Base-by-base conservation (phyloP, 2,113 vertebrate species). In the Vulpes vulpes region DNA sequence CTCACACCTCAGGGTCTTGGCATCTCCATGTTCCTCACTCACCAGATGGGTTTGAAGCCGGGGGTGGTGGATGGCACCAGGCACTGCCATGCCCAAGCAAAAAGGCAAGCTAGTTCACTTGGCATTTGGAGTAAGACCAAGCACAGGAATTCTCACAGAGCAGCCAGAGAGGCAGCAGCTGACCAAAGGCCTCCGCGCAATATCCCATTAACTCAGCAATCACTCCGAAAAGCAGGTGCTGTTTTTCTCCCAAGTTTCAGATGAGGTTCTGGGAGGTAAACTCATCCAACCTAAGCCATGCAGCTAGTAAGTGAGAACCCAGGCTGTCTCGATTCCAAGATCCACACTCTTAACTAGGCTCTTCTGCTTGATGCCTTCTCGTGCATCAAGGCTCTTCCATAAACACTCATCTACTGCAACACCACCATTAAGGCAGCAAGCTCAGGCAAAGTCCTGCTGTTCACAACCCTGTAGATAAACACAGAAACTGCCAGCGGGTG, bases 1-100 rank as follows among this genome's bases (percentile, higher is more conserved):
- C 22, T 1, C 8, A 20, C 25, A 20, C 25, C 15, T 0, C 20
- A 11, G 32, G 25, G 20, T 25, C 53, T 32, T 25, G 0, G 11
- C 2, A 8, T 11, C 73, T 69, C 35, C 49, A 10, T 4, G 9
- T 59, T 3, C 35, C 3, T 23, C 57, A 79, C 20, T 51, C 11
- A 49, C 6, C 2, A 16, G 59, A 27, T 9, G 8, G 11, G 35
- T 65, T 0, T 78, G 53, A 59, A n/a, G 79, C 35, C 14, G 8
- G 16, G 65, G 15, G 1, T 32, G 91, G 78, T 25, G 20, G 9
- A 25, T 2, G 11, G 38, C 11, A 49, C 8, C n/a, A 7, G 23
- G n/a, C 4, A 15, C 86, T 3, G 1, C 1, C 57, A 38, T 19
- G 16, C 38, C 30, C 9, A 15, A 1, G 2, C 51, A 17, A 83